These are phyloP conservation scores for Temnothorax unifasciatus DNA, from an alignment of 2,888 invertebrate genomes.

Conservation along the genomic window DNA sequence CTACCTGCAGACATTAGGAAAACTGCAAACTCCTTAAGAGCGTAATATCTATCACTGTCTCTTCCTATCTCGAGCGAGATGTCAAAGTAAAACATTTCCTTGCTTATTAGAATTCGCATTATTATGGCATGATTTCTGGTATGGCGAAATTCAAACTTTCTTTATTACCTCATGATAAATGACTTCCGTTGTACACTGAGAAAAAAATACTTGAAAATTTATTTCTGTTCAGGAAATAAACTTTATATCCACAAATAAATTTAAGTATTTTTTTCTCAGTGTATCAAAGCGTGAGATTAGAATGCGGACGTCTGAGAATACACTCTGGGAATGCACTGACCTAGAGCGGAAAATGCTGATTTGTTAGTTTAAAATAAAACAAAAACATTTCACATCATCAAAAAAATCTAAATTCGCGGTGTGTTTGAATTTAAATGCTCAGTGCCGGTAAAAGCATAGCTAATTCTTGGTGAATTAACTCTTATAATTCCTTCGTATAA, in stretches of 20 bases:
- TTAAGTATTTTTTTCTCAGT: too few species aligned
- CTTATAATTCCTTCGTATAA: neutral
- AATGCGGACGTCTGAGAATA: neutral
- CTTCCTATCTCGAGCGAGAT: constrained; percentile 13
- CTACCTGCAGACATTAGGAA: constrained; percentile 19
- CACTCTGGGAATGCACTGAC: neutral
- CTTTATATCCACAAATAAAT: too few species aligned
- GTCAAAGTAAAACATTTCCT: constrained; percentile 23
- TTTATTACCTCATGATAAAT: constrained; percentile 1
- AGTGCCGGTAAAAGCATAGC: neutral
- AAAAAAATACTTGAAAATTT: too few species aligned
- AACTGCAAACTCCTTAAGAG: constrained; percentile 8
- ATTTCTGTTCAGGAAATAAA: too few species aligned
- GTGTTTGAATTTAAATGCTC: neutral
- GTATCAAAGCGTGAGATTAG: neutral
- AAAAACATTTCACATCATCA: neutral
- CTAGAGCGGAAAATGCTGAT: constrained; percentile 7
- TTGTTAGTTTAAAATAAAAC: neutral
- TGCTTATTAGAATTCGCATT: constrained; percentile 1
- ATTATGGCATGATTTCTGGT: neutral
- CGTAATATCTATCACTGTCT: constrained; percentile 23
- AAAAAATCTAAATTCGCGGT: constrained; percentile 4
- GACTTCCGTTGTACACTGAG: neutral
- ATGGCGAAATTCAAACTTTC: neutral
- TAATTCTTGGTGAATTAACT: neutral